Evolutionary conservation across 2,888 invertebrate species (phyloP), one percentile per base, ranked within the genome.

Genomic region (Camponotus fellah): DNA sequence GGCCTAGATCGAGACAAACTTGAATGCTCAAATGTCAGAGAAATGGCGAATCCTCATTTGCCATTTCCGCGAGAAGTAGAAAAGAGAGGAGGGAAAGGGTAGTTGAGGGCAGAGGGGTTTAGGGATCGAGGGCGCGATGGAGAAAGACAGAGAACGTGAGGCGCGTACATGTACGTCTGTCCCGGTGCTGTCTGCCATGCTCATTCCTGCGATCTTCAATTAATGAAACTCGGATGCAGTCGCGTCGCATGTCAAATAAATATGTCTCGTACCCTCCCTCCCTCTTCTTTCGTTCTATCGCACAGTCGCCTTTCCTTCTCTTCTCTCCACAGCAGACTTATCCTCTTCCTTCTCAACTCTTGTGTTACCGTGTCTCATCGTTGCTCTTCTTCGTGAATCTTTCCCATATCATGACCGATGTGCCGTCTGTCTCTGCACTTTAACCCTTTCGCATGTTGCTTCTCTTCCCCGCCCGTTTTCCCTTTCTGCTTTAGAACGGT

Each of bases 231-330:
- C 94, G 94, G 94, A 92, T 94, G 94, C 94, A 94, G 94, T 94
- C 94, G 94, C 94, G 94, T 95, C 94, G 94, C 94, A 95, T 93
- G 95, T 95, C 95, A 95, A 95, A 95, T 95, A 95, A 95, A 95
- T 95, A 95, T 94, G 94, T 94, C 94, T 94, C 92, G 92, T 91
- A 87, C 90, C 89, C 91, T 87, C 80, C 85, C 84, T 82, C 84
- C 84, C 86, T 46, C 81, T 82, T 64, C 74, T 85, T 81, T 72
- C 88, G 53, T 77, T 66, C 86, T 90, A 86, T 60, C 60, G 58
- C 56, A 58, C 46, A 5, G 58, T 32, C 46, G 56, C 46, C 26
- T 53, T 53, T n/a, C 8, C 53, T n/a, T 53, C 49, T 49, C 53
- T 53, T n/a, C 79, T 72, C 79, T 37, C 34, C 60, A 26, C 26